Evolutionary conservation across 1,140 invertebrate species (phyloP).

Genomic region (Pristionchus pacificus): DNA sequence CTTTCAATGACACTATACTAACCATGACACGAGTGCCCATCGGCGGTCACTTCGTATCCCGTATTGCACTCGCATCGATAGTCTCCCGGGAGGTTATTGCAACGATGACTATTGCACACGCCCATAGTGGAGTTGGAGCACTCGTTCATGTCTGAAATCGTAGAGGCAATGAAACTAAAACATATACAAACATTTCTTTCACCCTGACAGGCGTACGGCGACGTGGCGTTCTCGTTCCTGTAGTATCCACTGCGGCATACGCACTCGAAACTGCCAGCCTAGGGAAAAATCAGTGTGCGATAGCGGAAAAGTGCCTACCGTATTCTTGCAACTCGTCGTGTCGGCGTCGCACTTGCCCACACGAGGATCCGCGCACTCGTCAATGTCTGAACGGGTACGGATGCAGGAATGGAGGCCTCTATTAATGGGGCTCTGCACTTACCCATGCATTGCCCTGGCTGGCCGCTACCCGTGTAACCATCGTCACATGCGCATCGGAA

Average conservation of each 20-base stretch:
- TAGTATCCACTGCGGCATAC: background rate
- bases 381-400: constrained; percentile 1
- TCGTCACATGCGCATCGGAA: too few species aligned
- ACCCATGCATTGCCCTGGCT: too few species aligned
- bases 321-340: too few species aligned
- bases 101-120: background rate
- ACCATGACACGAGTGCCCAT: background rate
- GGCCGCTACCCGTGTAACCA: too few species aligned
- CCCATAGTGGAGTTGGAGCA: background rate
- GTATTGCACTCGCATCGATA: background rate
- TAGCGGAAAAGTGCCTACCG: too few species aligned
- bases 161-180: too few species aligned
- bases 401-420: too few species aligned
- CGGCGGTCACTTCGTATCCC: background rate
- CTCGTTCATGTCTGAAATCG: background rate
- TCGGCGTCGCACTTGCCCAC: too few species aligned
- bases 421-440: too few species aligned
- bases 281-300: background rate
- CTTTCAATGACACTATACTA: background rate
- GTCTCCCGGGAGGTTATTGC: background rate
- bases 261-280: background rate
- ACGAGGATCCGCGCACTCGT: background rate
- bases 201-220: background rate
- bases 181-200: too few species aligned
- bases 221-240: background rate